phyloP scores from a whole-genome alignment of 2,797 vertebrate species.

The Ciconia nigra region DNA sequence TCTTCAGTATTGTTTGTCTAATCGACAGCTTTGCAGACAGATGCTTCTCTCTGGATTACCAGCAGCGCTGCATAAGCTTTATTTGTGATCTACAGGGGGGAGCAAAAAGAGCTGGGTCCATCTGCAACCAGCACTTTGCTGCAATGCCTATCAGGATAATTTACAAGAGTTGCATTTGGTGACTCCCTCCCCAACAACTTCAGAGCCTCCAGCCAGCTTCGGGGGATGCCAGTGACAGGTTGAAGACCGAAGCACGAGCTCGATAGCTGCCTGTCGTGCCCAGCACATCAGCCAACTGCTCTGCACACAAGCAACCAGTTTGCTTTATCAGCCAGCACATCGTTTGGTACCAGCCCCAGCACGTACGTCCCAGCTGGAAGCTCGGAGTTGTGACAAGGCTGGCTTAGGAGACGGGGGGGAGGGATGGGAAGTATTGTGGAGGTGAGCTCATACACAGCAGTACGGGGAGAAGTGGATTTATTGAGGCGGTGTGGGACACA shows the following conservation, averaged over 20 bases:
- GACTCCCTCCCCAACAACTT: neutral
- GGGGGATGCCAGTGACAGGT: neutral
- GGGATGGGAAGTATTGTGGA: neutral
- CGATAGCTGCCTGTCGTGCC: neutral
- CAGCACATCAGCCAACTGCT: neutral
- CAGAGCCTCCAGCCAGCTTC: neutral
- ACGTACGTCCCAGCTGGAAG: neutral
- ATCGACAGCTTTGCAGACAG: neutral
- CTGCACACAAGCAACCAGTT: neutral
- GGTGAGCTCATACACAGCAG: slow-evolving; percentile 9
- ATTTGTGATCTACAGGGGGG: fast-evolving
- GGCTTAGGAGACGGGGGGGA: neutral
- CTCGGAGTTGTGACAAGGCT: neutral
- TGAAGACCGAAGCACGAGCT: neutral
- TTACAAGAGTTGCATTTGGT: neutral
- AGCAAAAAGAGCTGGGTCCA: neutral
- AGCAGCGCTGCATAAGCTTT: neutral
- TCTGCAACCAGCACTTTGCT: neutral
- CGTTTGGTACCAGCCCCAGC: neutral
- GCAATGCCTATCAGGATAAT: neutral
- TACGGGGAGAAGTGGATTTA: neutral
- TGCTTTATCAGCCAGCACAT: neutral
- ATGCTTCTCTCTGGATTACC: neutral
- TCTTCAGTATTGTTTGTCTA: neutral
- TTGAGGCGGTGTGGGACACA: neutral